Conservation (phyloP, 2,888 invertebrate genomes). For the Scaeva pyrastri region DNA sequence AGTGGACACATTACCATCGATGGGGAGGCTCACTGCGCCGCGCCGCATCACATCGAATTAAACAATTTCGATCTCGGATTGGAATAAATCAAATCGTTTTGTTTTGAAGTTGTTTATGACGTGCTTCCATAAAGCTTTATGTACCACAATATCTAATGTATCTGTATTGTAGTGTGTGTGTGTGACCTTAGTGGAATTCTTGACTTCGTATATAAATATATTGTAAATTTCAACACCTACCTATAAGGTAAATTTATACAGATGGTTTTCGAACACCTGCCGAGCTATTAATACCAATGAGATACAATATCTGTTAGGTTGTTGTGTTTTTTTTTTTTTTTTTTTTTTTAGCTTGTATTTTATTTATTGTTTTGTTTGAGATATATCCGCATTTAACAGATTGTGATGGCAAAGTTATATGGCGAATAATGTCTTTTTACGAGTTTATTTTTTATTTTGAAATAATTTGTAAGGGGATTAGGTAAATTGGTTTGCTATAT, state of each 20-base stretch:
- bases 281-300: constrained; percentile 74
- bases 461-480: constrained; percentile 63
- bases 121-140: not conserved
- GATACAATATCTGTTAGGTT: constrained; percentile 53
- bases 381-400: constrained; percentile 50
- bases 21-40: constrained; percentile 1
- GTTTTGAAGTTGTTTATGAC: not conserved
- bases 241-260: constrained; percentile 62
- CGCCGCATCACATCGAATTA: not conserved
- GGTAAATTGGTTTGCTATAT: constrained; percentile 37
- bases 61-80: constrained; percentile 40
- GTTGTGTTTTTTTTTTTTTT: too few relatives aligned
- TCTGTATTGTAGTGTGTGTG: not conserved
- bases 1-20: constrained; percentile 29
- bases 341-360: constrained; percentile 24
- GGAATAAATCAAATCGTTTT: constrained; percentile 47
- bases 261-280: constrained; percentile 66
- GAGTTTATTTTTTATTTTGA: constrained; percentile 22
- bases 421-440: constrained; percentile 24
- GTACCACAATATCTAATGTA: not conserved
- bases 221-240: constrained; percentile 73
- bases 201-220: constrained; percentile 48
- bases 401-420: constrained; percentile 30
- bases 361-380: constrained; percentile 40
- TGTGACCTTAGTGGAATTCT: constrained; percentile 36